Conservation (phyloP, 2,113 vertebrate genomes). For the Sturnus vulgaris region DNA sequence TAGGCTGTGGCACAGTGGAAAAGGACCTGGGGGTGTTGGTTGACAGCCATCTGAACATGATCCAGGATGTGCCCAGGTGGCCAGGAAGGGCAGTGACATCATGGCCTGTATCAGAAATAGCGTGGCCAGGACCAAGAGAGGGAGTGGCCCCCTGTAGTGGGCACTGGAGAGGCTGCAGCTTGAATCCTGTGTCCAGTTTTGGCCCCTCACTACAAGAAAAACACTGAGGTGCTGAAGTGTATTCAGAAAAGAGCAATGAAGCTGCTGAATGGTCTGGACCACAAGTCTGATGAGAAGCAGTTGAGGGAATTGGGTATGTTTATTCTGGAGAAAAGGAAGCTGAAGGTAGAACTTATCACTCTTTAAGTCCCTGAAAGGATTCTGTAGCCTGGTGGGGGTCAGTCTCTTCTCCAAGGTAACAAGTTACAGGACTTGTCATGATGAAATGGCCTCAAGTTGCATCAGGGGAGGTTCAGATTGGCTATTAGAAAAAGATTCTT, state of each 20-base stretch:
- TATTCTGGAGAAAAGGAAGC: neutral
- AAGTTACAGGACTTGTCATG: neutral
- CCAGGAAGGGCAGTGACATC: neutral
- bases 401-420: neutral
- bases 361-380: neutral
- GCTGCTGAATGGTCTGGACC: neutral
- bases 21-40: neutral
- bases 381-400: neutral
- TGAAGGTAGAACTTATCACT: neutral
- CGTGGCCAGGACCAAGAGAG: neutral
- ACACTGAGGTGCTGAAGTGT: accelerated
- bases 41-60: neutral
- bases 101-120: neutral
- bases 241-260: neutral
- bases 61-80: neutral
- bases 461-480: neutral
- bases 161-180: neutral
- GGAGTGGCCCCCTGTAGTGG: too few relatives aligned
- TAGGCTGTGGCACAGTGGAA: neutral
- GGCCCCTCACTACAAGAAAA: neutral
- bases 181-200: neutral
- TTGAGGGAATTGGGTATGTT: neutral
- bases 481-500: neutral
- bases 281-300: neutral
- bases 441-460: neutral